Conservation (phyloP, 2,797 vertebrate species). For the Chrysocyon brachyurus region DNA sequence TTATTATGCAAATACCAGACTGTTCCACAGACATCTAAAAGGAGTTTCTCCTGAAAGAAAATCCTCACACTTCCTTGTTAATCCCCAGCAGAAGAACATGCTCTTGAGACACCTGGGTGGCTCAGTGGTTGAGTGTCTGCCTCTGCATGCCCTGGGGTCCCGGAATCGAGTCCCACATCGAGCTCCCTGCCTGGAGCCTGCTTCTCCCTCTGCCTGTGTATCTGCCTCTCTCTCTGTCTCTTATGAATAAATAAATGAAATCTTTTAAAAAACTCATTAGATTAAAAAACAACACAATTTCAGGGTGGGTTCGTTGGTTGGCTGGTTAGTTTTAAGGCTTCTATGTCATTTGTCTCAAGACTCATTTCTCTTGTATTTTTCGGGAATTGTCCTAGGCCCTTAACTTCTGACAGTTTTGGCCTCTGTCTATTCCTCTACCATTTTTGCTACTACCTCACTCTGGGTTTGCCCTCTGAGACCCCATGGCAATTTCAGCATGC, state of each 20-base stretch:
- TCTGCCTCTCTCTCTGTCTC: too few species aligned
- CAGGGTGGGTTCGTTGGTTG: too few species aligned
- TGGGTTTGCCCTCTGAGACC: neutral
- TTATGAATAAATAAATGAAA: too few species aligned
- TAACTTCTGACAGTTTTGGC: neutral
- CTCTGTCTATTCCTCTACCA: neutral
- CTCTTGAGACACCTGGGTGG: neutral
- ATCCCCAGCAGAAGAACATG: neutral
- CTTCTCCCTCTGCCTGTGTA: too few species aligned
- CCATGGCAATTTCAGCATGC: neutral
- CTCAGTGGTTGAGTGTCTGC: neutral
- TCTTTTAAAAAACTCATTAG: too few species aligned
- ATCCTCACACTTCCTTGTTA: neutral
- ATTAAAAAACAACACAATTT: too few species aligned
- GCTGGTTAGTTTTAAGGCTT: neutral
- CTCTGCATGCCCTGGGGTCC: too few species aligned
- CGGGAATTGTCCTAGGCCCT: neutral
- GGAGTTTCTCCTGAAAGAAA: neutral
- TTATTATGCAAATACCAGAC: neutral
- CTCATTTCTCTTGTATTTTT: neutral
- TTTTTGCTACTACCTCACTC: neutral
- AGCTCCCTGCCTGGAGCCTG: too few species aligned
- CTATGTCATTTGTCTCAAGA: neutral
- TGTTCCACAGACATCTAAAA: neutral
- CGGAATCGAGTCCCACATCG: too few species aligned